These are phyloP conservation scores for Hymenopus coronatus DNA, from an alignment of 2,888 invertebrate species.

Conservation along the genomic window DNA sequence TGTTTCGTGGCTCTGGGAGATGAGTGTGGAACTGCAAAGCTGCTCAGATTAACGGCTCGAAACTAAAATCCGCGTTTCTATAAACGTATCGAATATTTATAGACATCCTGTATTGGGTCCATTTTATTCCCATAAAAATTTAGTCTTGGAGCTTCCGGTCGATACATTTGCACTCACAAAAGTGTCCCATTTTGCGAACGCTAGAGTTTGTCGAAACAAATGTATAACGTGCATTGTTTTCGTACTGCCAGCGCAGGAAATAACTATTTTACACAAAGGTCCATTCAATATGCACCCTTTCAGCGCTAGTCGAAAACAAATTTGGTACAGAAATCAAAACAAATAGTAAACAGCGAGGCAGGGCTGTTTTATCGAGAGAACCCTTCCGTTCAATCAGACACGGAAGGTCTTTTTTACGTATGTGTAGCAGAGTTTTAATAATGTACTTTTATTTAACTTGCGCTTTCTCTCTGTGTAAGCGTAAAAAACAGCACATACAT, in stretches of 20 bases:
- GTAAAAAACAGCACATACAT: not conserved
- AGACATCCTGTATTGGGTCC: too few species aligned
- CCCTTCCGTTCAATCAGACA: not conserved
- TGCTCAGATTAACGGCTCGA: too few species aligned
- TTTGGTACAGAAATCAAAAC: not conserved
- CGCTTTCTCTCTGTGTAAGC: not conserved
- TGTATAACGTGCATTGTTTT: not conserved
- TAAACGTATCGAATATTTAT: too few species aligned
- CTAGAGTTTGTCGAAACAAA: not conserved
- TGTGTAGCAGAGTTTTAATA: not conserved
- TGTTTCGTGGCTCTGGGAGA: too few species aligned
- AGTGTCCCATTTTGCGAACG: not conserved
- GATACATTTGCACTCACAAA: not conserved
- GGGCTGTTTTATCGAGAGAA: not conserved
- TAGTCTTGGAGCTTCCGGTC: too few species aligned
- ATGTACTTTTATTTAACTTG: not conserved
- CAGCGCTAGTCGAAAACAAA: not conserved
- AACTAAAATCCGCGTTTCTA: too few species aligned
- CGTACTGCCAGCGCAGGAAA: not conserved
- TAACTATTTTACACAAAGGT: not conserved
- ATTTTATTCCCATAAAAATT: too few species aligned
- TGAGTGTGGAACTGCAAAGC: too few species aligned
- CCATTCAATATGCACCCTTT: not conserved
- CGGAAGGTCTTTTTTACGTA: not conserved
- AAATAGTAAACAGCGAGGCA: not conserved